A percentile compares a stretch with the other conserved stretches of the same genome.
Conservation (phyloP, 1,140 invertebrate genomes). For the Neoseiulus cucumeris region DNA sequence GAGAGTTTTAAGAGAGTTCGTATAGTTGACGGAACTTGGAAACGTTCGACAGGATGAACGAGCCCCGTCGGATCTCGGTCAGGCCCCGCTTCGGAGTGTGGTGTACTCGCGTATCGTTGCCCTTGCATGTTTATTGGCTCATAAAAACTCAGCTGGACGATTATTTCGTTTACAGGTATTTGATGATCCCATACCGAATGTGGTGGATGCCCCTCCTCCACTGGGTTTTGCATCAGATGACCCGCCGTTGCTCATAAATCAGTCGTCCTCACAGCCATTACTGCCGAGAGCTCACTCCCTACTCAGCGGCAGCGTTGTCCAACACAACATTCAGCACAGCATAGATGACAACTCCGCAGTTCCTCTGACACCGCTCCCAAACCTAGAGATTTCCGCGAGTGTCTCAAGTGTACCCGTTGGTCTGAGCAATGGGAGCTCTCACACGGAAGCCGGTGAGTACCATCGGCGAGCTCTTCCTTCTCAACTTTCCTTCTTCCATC, state of each 20-base stretch:
- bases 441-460: not conserved
- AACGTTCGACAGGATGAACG: too few species aligned
- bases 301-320: not conserved
- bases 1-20: too few species aligned
- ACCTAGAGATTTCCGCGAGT: too few species aligned
- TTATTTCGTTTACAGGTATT: not conserved
- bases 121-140: too few species aligned
- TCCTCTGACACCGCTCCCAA: not conserved
- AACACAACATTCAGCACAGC: constrained; percentile 1
- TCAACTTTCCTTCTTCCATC: not conserved
- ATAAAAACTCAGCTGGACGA: too few species aligned
- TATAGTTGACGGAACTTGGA: too few species aligned
- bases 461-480: constrained; percentile 1
- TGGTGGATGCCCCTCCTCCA: not conserved
- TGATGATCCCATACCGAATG: not conserved
- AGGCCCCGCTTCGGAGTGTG: too few species aligned
- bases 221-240: not conserved
- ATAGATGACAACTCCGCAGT: constrained; percentile 7
- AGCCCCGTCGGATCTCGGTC: too few species aligned
- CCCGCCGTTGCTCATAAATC: not conserved
- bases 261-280: not conserved
- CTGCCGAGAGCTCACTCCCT: not conserved
- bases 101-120: too few species aligned
- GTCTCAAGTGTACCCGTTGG: too few species aligned
- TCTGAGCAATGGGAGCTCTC: too few species aligned